Evolutionary conservation across 2,888 invertebrate species (phyloP).

Genomic region (Colostygia pectinataria): DNA sequence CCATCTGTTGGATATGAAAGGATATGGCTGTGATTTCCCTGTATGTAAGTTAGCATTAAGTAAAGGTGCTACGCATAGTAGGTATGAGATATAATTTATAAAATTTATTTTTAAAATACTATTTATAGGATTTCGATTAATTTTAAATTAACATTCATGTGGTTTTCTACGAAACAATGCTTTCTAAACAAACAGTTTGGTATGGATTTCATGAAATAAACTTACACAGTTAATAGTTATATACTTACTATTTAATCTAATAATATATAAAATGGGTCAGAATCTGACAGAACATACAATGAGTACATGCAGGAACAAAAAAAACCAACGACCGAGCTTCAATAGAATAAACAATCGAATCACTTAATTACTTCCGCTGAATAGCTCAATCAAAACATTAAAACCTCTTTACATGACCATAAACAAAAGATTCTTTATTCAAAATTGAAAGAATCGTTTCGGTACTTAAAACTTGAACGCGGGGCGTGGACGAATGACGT

Average conservation of each 20-base stretch:
- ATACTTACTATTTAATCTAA: too few species aligned
- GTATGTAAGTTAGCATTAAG: neutral
- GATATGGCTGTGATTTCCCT: slow-evolving; percentile 16
- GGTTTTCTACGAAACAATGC: too few species aligned
- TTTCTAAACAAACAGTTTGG: too few species aligned
- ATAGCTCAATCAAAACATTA: slow-evolving; percentile 64
- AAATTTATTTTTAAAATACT: too few species aligned
- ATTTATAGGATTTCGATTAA: too few species aligned
- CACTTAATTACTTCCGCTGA: slow-evolving; percentile 72
- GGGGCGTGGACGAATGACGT: slow-evolving; percentile 70
- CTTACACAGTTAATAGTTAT: too few species aligned
- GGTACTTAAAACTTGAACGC: slow-evolving; percentile 43
- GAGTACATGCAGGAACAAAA: too few species aligned
- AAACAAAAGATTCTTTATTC: slow-evolving; percentile 73
- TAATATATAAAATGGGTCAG: too few species aligned
- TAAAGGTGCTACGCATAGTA: slow-evolving; percentile 9
- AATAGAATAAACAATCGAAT: slow-evolving; percentile 42
- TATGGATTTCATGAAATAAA: too few species aligned
- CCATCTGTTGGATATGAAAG: slow-evolving; percentile 25
- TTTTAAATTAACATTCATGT: too few species aligned
- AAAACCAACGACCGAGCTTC: slow-evolving; percentile 14
- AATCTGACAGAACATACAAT: too few species aligned
- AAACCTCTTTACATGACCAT: slow-evolving; percentile 64
- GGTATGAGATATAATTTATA: too few species aligned
- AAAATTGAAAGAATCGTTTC: slow-evolving; percentile 35